Base-by-base conservation (phyloP, 2,888 invertebrate genomes). In the Cephus rjabovi region DNA sequence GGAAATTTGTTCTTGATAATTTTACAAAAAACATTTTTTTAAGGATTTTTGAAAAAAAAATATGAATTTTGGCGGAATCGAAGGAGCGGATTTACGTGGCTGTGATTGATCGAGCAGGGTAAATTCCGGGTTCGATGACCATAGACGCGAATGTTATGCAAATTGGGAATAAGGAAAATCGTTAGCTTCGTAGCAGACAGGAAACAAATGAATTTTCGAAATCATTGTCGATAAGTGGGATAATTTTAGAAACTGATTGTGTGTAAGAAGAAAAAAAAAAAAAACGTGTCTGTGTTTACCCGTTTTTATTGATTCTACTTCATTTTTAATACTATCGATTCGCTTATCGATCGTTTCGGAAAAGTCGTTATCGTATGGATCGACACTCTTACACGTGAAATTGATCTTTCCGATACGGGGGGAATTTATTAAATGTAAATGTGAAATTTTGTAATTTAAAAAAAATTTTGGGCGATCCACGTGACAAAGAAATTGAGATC, bases 21-120 rank as follows among this genome's bases (percentile, higher is more conserved):
- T 35, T 12, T 12, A 35, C 0, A 0, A 12, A 3, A 35, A 35
- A 34, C 0, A 0, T 1, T 12, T 35, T 35, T 35, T 35, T 0
- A 3, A 35, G 35, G 0, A 35, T 35, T 35, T 12, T 12, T 12
- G 12, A 12, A 12, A 35, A 35, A 35, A 11, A 11, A 11, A 1
- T 34, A 0, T 1, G 2, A 34, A 56, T 56, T 23, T 2, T 56
- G 9, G 9, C 23, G 9, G 2, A 23, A 23, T 9, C 6, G 2
- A 1, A 23, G 9, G 2, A 9, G 6, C 2, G 6, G 9, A 23
- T 23, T 56, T 9, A 0, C 2, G 1, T 2, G 2, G 1, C 56
- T 23, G 23, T 9, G 56, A 23, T 56, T 56, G 9, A 56, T 56
- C 23, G 56, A 9, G 23, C 56, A 9, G 23, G 56, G 9, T 56